Evolutionary conservation across 1,140 invertebrate species (phyloP).

Genomic region (Philotrypesis tridentata): DNA sequence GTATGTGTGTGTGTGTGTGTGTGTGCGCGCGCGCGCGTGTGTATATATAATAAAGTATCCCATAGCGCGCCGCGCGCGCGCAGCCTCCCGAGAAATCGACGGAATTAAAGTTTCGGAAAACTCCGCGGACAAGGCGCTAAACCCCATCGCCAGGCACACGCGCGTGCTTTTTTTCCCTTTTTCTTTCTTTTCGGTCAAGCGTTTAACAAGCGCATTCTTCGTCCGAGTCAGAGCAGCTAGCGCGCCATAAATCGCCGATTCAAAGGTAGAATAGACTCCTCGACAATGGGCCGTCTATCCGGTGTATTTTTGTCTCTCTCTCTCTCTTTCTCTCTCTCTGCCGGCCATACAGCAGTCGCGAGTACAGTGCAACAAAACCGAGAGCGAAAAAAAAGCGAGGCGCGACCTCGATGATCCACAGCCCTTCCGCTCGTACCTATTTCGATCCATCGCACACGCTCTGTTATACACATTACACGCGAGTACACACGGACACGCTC

Average conservation of each 20-base stretch:
- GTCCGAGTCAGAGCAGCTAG: constrained; percentile 22
- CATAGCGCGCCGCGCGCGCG: no score
- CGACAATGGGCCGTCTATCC: constrained; percentile 38
- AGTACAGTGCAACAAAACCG: neutral
- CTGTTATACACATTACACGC: no score
- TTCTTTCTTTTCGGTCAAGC: neutral
- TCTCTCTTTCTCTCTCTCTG: neutral
- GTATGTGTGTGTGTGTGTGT: no score
- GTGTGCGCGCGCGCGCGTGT: no score
- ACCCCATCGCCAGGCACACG: neutral
- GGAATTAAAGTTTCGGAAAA: neutral
- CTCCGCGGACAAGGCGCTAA: constrained; percentile 5
- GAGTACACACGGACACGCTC: neutral
- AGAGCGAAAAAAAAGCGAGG: neutral
- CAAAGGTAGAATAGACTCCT: constrained; percentile 28
- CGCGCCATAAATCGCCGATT: constrained; percentile 33
- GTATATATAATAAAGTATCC: no score
- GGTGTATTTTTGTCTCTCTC: constrained; percentile 33
- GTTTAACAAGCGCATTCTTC: constrained; percentile 44
- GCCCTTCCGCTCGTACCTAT: constrained; percentile 26
- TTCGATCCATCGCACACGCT: neutral
- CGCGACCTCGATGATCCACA: constrained; percentile 41
- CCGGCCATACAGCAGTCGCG: neutral
- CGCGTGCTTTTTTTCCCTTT: neutral
- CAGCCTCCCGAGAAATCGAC: neutral